Evolutionary conservation across 2,797 vertebrate species (phyloP), one percentile per base, ranked within the genome.

Genomic region (Labroides dimidiatus): DNA sequence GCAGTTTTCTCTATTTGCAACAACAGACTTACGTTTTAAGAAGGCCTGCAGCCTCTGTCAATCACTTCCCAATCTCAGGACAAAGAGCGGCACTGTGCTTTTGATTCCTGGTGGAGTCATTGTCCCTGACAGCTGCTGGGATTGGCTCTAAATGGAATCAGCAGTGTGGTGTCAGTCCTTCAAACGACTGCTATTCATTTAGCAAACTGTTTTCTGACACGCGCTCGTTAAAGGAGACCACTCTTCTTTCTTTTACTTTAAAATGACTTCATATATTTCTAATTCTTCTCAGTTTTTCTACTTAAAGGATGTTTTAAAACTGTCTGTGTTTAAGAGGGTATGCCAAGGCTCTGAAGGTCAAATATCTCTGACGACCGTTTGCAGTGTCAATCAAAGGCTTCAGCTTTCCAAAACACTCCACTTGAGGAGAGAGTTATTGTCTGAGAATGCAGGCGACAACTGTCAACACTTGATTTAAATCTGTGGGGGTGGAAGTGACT

Each of bases 81-180:
- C 69, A 77, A 72, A 87, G 59, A 73, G 36, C 56, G 15, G 30
- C 41, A 1, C 59, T 41, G 49, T 42, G 56, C 64, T 69, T 71
- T 68, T 78, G 67, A 87, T 49, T 72, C 72, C 56, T 53, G 69
- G 44, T 19, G 77, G 30, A 3, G 69, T 74, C 65, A 63, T 58
- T 63, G 24, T 63, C 24, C n/a, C 56, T 12, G 80, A 79, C 89
- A 92, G 82, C 88, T 90, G 89, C 53, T 10, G 21, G 65, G 79
- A 80, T 82, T 24, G 12, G 59, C 80, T 70, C 52, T 78, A 86
- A 66, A 85, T 71, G 71, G 78, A 77, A 36, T 13, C 33, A 9
- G 37, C 2, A 9, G 48, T 48, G 64, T 47, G 33, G 54, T 43
- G 65, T 4, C 51, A 81, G 69, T 81, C 82, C 69, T 87, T 67